Conservation (phyloP, 2,888 invertebrate species). For the Eristalinus sepulchralis region DNA sequence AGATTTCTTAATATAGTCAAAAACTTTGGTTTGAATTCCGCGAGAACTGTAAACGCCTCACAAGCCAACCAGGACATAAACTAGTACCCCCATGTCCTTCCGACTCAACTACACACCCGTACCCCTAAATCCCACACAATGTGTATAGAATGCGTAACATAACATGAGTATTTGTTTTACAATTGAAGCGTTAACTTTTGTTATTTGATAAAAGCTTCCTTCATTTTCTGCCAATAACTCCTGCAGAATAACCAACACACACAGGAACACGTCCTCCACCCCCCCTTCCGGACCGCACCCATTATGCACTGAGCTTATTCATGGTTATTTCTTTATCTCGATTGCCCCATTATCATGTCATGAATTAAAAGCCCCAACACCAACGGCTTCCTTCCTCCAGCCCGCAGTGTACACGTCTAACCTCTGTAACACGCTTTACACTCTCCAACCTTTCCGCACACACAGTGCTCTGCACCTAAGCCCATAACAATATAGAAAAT, state of each 20-base stretch:
- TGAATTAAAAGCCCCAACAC: constrained; percentile 38
- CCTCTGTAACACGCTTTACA: constrained; percentile 31
- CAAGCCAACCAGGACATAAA: too few relatives aligned
- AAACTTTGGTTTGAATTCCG: too few relatives aligned
- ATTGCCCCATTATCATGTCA: constrained; percentile 40
- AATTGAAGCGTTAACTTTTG: too few relatives aligned
- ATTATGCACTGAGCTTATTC: constrained; percentile 23
- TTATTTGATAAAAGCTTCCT: too few relatives aligned
- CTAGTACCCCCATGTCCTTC: too few relatives aligned
- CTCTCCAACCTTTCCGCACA: constrained; percentile 57
- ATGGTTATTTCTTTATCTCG: constrained; percentile 44
- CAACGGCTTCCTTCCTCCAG: background rate
- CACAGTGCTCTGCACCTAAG: constrained; percentile 52
- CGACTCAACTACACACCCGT: too few relatives aligned
- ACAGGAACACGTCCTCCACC: background rate
- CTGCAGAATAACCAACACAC: background rate
- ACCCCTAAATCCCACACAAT: too few relatives aligned
- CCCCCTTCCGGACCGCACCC: background rate
- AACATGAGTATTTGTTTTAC: too few relatives aligned
- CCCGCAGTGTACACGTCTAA: background rate
- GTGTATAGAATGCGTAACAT: too few relatives aligned
- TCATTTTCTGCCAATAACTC: too few relatives aligned
- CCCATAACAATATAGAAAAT: constrained; percentile 69
- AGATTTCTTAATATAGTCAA: too few relatives aligned
- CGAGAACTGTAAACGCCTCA: too few relatives aligned